Conservation (phyloP, 2,113 vertebrate species). For the Mesoclemmys tuberculata region DNA sequence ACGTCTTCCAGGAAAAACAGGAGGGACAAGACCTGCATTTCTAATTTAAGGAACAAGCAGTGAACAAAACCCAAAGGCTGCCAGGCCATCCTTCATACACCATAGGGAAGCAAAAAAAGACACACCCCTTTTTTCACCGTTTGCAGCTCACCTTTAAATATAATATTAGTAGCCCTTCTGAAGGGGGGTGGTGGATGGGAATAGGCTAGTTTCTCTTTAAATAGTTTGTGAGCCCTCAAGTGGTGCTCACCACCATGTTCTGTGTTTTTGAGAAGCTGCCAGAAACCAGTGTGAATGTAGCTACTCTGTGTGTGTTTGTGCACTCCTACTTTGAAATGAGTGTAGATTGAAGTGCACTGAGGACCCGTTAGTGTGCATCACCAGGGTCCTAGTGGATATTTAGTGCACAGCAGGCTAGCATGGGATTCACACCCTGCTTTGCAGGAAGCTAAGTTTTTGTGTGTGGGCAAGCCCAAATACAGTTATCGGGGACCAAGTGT, state of each 20-base stretch:
- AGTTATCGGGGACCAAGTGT: not conserved
- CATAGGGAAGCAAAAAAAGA: not conserved
- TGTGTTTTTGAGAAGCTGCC: not conserved
- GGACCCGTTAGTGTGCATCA: not conserved
- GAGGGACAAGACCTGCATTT: conserved; percentile 6
- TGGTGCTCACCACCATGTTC: fast-evolving
- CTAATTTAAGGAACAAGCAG: not conserved
- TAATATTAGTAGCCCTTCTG: not conserved
- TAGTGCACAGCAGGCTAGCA: not conserved
- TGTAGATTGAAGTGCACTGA: not conserved
- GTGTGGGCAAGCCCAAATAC: not conserved
- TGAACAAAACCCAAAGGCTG: not conserved
- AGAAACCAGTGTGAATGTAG: not conserved
- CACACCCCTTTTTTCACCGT: not conserved
- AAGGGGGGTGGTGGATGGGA: not conserved
- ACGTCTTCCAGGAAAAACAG: conserved; percentile 1
- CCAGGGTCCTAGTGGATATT: not conserved
- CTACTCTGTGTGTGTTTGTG: fast-evolving
- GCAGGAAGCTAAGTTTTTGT: not conserved
- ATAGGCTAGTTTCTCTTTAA: not conserved
- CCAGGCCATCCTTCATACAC: not conserved
- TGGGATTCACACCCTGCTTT: not conserved
- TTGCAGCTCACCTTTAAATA: not conserved
- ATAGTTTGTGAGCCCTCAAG: fast-evolving
- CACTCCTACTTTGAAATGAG: not conserved